A percentile compares a stretch with the other conserved stretches of the same genome.
Conservation (phyloP, 1,140 invertebrate species). For the Drosophila asahinai region DNA sequence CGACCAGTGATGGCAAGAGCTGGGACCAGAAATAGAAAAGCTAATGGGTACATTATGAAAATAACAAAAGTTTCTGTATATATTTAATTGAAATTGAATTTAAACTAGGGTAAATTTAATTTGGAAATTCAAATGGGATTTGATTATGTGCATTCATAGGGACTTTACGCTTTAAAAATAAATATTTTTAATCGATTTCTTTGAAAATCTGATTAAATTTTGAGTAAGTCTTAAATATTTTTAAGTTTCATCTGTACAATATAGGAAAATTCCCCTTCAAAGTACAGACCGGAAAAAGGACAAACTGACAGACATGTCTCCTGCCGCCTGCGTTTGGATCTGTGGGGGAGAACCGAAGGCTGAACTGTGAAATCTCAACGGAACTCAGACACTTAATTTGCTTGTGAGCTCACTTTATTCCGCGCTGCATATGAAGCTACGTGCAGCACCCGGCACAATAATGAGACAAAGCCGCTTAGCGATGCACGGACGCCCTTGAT, state of each 20-base stretch:
- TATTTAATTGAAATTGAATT: neutral
- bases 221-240: too few relatives aligned
- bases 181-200: neutral
- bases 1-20: neutral
- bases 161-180: neutral
- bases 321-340: conserved; percentile 5
- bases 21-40: neutral
- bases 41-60: neutral
- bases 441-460: conserved; percentile 60
- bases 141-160: too few relatives aligned
- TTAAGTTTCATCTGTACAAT: neutral
- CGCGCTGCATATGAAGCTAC: conserved; percentile 16
- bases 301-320: neutral
- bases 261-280: neutral
- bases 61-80: neutral
- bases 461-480: conserved; percentile 66
- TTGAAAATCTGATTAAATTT: neutral
- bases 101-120: neutral
- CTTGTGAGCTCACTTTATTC: conserved; percentile 15
- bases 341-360: neutral
- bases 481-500: conserved; percentile 29
- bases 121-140: neutral
- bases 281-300: too few relatives aligned
- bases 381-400: conserved; percentile 54
- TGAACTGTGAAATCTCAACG: conserved; percentile 47